phyloP scores from a whole-genome alignment of 1,140 invertebrate species.

The Pogonomyrmex barbatus region DNA sequence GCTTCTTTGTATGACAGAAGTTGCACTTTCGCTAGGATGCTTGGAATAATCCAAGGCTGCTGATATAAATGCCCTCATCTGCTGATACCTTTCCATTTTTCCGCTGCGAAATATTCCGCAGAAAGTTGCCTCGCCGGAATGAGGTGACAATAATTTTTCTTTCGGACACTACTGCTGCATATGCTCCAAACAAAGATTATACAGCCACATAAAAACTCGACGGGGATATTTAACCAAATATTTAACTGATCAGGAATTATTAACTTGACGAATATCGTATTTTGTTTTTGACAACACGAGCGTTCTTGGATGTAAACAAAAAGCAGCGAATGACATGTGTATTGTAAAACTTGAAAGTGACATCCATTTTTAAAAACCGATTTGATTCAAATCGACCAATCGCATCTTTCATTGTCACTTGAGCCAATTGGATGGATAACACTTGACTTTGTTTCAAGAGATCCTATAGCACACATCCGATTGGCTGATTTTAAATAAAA shows the following conservation, averaged over 20 bases:
- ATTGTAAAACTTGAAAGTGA: background rate
- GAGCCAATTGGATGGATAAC: background rate
- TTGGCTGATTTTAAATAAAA: too few species aligned
- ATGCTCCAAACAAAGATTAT: background rate
- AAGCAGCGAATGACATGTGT: background rate
- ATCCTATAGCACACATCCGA: too few species aligned
- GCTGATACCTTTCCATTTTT: conserved; percentile 80
- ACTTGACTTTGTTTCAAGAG: too few species aligned
- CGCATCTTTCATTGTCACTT: too few species aligned
- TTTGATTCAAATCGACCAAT: conserved; percentile 44
- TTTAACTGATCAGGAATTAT: background rate
- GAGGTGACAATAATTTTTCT: too few species aligned
- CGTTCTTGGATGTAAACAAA: background rate
- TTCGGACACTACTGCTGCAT: too few species aligned
- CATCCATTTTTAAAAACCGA: conserved; percentile 48
- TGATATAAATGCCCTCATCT: conserved; percentile 84
- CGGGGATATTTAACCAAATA: background rate
- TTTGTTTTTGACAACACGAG: background rate
- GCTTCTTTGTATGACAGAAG: conserved; percentile 84
- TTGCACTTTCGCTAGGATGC: conserved; percentile 82
- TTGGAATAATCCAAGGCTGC: conserved; percentile 83
- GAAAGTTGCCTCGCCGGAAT: background rate
- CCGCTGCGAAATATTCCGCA: background rate
- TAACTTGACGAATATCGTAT: background rate
- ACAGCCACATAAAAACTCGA: background rate